These are phyloP conservation scores for Drosophila chauvacae DNA, from an alignment of 1,140 invertebrate species.

Conservation along the genomic window DNA sequence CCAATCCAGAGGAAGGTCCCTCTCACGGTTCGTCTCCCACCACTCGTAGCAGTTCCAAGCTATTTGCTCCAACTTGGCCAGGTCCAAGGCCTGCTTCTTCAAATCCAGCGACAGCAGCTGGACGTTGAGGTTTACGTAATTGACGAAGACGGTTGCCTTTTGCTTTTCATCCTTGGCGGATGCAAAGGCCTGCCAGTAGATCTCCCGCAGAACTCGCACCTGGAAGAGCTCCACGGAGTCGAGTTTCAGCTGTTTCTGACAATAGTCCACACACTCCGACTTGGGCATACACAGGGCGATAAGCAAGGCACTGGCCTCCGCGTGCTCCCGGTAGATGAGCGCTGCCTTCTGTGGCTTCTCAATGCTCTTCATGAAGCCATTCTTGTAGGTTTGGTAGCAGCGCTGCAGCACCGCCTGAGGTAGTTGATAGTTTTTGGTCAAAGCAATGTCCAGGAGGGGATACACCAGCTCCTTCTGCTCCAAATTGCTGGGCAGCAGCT, in stretches of 20 bases:
- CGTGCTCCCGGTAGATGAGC: conserved; percentile 86
- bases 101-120: conserved; percentile 85
- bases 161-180: conserved; percentile 63
- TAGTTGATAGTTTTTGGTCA: conserved; percentile 80
- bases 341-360: conserved; percentile 88
- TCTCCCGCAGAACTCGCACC: conserved; percentile 85
- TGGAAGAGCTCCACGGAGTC: conserved; percentile 87
- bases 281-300: conserved; percentile 86
- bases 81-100: conserved; percentile 85
- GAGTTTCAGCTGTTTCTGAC: conserved; percentile 86
- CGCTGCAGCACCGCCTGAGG: conserved; percentile 84
- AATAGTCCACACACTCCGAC: conserved; percentile 86
- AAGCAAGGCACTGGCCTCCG: conserved; percentile 85
- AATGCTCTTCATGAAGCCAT: conserved; percentile 86
- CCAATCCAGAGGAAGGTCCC: conserved; percentile 67
- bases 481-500: conserved; percentile 55
- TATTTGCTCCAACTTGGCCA: conserved; percentile 61
- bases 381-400: conserved; percentile 86
- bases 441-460: conserved; percentile 85
- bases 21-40: conserved; percentile 67
- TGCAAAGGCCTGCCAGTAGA: conserved; percentile 85
- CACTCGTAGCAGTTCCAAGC: conserved; percentile 68
- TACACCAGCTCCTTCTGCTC: conserved; percentile 87
- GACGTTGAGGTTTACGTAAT: conserved; percentile 86
- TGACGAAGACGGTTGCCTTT: conserved; percentile 85